Percentiles rank a stretch among this genome's conserved stretches.
Evolutionary conservation across 2,888 invertebrate species (phyloP).

Genomic region (Onchidella celtica): DNA sequence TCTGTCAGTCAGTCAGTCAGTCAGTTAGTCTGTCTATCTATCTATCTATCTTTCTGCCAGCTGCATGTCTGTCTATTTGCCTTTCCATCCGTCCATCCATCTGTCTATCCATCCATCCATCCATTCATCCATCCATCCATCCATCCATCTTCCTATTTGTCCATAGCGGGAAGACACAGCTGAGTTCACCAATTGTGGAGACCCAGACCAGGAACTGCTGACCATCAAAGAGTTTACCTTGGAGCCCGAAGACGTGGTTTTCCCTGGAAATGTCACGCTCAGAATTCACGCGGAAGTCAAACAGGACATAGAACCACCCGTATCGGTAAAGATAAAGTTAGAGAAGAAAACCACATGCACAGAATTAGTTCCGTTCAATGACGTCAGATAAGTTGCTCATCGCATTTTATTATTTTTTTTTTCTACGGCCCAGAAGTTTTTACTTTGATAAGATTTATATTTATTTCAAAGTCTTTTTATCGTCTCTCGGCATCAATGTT

Average conservation of each 20-base stretch:
- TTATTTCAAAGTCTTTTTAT: too few relatives aligned
- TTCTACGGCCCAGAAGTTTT: too few relatives aligned
- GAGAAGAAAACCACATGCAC: too few relatives aligned
- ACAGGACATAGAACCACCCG: background rate
- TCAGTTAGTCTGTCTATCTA: too few relatives aligned
- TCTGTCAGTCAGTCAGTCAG: too few relatives aligned
- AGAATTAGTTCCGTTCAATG: too few relatives aligned
- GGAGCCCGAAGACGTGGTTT: background rate
- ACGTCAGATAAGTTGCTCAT: too few relatives aligned
- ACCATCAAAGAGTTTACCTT: background rate
- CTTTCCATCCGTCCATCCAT: background rate
- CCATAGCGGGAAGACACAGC: background rate
- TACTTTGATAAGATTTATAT: too few relatives aligned
- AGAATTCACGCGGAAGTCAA: background rate
- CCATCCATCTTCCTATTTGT: background rate
- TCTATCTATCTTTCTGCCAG: too few relatives aligned
- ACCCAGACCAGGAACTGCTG: background rate
- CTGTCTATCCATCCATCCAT: background rate
- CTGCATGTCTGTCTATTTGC: background rate
- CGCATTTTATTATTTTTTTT: too few relatives aligned
- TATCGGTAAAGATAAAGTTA: too few relatives aligned
- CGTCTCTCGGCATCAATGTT: too few relatives aligned
- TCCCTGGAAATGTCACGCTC: background rate
- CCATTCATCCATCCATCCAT: background rate
- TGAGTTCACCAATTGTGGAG: background rate